Base-by-base conservation (phyloP, 1,140 invertebrate species). In the Trichomalopsis sarcophagae region DNA sequence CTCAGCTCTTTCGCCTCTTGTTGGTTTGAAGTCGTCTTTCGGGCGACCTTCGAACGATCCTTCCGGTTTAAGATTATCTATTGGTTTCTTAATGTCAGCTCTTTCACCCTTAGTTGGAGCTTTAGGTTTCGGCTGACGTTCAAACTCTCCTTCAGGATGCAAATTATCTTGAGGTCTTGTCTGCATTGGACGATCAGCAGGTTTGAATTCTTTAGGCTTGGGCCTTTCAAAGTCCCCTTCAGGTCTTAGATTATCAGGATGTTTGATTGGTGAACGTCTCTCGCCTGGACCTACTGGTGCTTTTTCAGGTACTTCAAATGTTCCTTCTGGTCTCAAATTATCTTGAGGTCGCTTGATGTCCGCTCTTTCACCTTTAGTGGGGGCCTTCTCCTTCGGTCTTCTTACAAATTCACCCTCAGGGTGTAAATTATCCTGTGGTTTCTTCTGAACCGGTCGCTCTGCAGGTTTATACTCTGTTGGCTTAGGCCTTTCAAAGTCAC, bases 351-450 rank as follows among this genome's bases (percentile, higher is more conserved):
- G 89, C 5, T 6, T 94, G 92, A 89, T 90, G 6, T 88, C 89
- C 30, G 85, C 89, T 83, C 92, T 89, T 75, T 90, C 88, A 68
- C 91, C 90, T 82, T 85, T 1, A 47, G 93, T 87, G 0, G 94
- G 94, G 23, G 33, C n/a, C 5, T 0, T 94, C 94, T 85, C 89
- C 93, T 55, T 89, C 91, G 9, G 86, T 87, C 93, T 94, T 17
- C 91, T 93, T 84, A 66, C 68, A 50, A 94, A 94, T n/a, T 94
- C 92, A 17, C 92, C 94, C 86, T 95, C 95, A 80, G 94, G 93
- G 87, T 91, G 93, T 21, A 97, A 91, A 89, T 96, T 96, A 90
- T 96, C 96, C 87, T 94, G 92, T 73, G 94, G 95, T 89, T 92
- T 94, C 47, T 93, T 94, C 66, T 93, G 91, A 62, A 91, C 86